Base-by-base conservation (phyloP, 2,888 invertebrate species). In the Amaurobius ferox region DNA sequence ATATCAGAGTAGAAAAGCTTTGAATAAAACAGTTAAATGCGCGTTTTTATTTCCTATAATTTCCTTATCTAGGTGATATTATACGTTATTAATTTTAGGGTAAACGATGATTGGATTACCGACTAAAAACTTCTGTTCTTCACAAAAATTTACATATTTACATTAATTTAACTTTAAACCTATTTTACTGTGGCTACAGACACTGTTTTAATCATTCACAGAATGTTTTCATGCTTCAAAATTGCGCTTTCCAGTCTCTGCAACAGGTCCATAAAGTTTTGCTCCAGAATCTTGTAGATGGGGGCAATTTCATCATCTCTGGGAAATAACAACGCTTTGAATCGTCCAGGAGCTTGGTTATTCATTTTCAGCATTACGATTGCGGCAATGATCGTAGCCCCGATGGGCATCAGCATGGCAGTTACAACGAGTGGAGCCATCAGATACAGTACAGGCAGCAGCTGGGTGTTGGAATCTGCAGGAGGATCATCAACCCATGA, bases 401-500 rank as follows among this genome's bases (percentile, higher is more conserved):
- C 86, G 19, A 86, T 74, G 5, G 86, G 86, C 79, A 86, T 68
- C 16, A 86, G 70, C 68, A 86, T 44, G 0, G 86, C 86, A 0
- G 86, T 86, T 19, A 86, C 70, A 1, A 86, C 86, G 9, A 86
- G 29, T 7, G 86, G 86, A 0, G 86, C 86, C 68, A 86, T 23
- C 9, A 86, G 64, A 40, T 86, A 86, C 1, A 86, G 29, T 2
- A 86, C 66, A 0, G 86, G 86, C 29, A 86, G 32, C n/a, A 77
- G 61, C 0, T 39, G 61, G 5, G 2, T 26, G 16, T 13, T n/a
- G 9, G 26, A 13, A 16, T 13, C 32, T 0, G 26, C n/a, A 0
- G 79, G 79, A 23, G 86, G 79, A 32, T 86, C 86, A 35, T 86
- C 86, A 1, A 79, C 39, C 86, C 86, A 86, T 19, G 44, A 66